Percentiles rank a stretch among this genome's conserved stretches.
Evolutionary conservation across 2,113 vertebrate genomes (phyloP).

Genomic region (Dendrocopos noguchii): DNA sequence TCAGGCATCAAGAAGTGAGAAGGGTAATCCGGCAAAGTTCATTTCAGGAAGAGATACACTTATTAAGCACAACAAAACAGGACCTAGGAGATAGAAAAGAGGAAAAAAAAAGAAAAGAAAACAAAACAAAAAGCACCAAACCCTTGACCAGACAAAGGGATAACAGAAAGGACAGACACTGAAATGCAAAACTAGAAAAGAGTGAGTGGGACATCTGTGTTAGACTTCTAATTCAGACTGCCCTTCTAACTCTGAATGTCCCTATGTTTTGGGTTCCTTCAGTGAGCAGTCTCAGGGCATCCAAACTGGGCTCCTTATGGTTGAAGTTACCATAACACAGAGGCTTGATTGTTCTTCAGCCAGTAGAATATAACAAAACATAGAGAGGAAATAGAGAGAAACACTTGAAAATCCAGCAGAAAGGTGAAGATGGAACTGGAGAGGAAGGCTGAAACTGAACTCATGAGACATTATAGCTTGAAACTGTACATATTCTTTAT

Average conservation of each 20-base stretch:
- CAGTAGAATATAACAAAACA: background rate
- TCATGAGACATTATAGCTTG: background rate
- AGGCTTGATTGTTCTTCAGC: background rate
- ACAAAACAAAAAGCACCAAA: background rate
- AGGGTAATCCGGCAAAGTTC: background rate
- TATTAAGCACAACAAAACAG: background rate
- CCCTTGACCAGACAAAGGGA: background rate
- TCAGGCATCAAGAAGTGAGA: accelerated
- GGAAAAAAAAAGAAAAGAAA: background rate
- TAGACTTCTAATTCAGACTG: background rate
- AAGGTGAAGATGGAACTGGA: background rate
- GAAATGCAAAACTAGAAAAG: background rate
- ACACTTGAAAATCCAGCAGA: background rate
- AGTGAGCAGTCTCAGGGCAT: accelerated
- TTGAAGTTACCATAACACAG: background rate
- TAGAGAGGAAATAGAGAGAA: background rate
- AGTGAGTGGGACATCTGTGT: background rate
- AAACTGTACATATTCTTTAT: background rate
- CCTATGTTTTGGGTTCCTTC: accelerated
- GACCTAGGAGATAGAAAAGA: background rate
- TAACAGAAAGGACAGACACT: background rate
- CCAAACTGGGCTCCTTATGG: background rate
- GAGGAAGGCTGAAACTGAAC: background rate
- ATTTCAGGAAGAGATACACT: background rate
- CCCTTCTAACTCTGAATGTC: background rate